A percentile compares a stretch with the other conserved stretches of the same genome.
phyloP scores from a whole-genome alignment of 2,113 vertebrate species.

The Cyphomyrus discorhynchus region DNA sequence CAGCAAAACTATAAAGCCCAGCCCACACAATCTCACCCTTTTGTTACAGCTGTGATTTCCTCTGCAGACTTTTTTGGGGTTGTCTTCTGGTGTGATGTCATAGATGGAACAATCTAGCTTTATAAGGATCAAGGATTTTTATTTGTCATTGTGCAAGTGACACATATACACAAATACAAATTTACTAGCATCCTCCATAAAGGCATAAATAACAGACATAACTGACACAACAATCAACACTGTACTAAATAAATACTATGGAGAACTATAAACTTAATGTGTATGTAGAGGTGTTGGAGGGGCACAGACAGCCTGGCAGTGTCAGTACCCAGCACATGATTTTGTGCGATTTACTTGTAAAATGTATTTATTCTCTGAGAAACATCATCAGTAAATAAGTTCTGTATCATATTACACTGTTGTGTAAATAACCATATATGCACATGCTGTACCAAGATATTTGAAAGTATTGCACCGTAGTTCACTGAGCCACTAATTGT shows the following conservation, averaged over 20 bases:
- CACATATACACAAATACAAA: neutral
- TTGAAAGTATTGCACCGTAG: neutral
- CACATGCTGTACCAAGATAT: neutral
- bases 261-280: neutral
- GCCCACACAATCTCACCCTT: neutral
- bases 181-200: neutral
- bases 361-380: neutral
- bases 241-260: neutral
- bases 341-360: neutral
- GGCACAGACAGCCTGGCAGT: neutral
- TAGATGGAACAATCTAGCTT: neutral
- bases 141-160: neutral
- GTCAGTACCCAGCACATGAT: neutral
- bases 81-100: neutral
- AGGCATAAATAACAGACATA: neutral
- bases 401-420: neutral
- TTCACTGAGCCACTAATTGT: neutral
- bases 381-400: neutral
- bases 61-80: neutral
- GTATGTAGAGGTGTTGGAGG: neutral
- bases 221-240: neutral
- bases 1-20: neutral
- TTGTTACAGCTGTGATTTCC: neutral
- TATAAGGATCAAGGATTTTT: neutral
- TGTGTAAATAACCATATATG: neutral